Evolutionary conservation across 2,888 invertebrate species (phyloP), one percentile per base, ranked within the genome.

Genomic region (Pterostichus madidus): DNA sequence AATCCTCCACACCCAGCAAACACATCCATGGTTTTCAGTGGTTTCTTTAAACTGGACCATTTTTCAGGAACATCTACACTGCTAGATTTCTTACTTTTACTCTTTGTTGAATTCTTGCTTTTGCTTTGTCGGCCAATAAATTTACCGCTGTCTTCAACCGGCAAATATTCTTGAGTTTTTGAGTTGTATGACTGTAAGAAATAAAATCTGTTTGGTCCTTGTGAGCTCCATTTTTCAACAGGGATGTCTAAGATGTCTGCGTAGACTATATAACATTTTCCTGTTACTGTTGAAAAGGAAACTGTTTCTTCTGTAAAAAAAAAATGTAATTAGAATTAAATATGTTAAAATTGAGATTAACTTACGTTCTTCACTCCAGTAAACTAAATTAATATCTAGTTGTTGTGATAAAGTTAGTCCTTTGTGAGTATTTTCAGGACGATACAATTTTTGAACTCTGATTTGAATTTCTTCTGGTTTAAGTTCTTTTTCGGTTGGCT

Each of bases 1-100:
- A 97, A 88, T 17, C 96, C 97, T 56, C 97, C 97, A 89, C 96
- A 96, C 0, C 97, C 97, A 84, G 96, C 96, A 89, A 97, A 97
- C 32, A 97, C 94, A 87, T 97, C 97, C 86, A 97, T 90, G 52
- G 94, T 93, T 84, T 92, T 90, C 81, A 97, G 87, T 39, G 93
- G 93, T 80, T 89, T 88, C 0, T 91, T 85, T 35, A 91, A 87
- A 10, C 86, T 84, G 8, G 90, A 90, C 87, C 88, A 89, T 32
- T 86, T 89, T 87, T 83, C 89, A 86, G 84, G 87, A 82, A 85
- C 53, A 68, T 88, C 39, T 24, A 1, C 24, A 24, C 3, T 24
- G 5, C 86, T 7, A 8, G 86, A 86, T 76, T 86, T 84, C 83
- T 91, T 91, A 64, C 91, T 91, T 89, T 94, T 93, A 13, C 92